Percentiles rank a stretch among this genome's conserved stretches.
These are phyloP conservation scores for Cristatella mucedo DNA, from an alignment of 2,888 invertebrate genomes.

Conservation along the genomic window DNA sequence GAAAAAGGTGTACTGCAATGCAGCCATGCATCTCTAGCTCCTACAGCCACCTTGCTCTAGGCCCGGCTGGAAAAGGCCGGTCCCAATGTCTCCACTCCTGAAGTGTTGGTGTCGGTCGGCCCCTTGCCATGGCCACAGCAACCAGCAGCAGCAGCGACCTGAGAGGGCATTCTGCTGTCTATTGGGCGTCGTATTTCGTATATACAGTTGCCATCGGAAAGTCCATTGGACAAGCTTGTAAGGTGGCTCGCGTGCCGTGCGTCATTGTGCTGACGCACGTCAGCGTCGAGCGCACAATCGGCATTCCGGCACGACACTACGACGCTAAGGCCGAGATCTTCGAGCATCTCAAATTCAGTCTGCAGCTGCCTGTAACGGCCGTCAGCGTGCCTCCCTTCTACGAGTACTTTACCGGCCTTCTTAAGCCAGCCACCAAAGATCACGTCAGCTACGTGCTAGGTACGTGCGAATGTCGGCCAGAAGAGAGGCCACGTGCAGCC, in stretches of 20 bases:
- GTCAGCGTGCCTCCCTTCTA: constrained; percentile 1
- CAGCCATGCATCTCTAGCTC: too few relatives aligned
- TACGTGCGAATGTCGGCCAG: neutral
- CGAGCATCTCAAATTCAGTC: neutral
- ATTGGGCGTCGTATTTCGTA: too few relatives aligned
- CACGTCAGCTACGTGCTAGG: neutral
- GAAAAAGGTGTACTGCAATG: too few relatives aligned
- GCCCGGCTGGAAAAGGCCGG: too few relatives aligned
- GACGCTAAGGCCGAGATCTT: constrained; percentile 7
- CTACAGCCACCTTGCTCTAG: too few relatives aligned
- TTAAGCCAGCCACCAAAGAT: neutral
- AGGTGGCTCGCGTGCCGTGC: neutral
- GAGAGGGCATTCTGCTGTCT: too few relatives aligned
- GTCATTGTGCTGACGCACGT: neutral
- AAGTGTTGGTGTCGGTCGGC: too few relatives aligned
- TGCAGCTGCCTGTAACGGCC: constrained; percentile 3
- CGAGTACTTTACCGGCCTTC: constrained; percentile 1
- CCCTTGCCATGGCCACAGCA: too few relatives aligned
- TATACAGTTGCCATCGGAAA: too few relatives aligned
- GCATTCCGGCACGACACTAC: constrained; percentile 5
- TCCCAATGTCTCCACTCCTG: too few relatives aligned
- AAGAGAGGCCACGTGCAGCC: too few relatives aligned
- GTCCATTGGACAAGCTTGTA: constrained; percentile 2
- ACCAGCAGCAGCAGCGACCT: too few relatives aligned
- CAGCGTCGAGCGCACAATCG: neutral